phyloP scores from a whole-genome alignment of 1,140 invertebrate genomes.

The Drosophila tsacasi region DNA sequence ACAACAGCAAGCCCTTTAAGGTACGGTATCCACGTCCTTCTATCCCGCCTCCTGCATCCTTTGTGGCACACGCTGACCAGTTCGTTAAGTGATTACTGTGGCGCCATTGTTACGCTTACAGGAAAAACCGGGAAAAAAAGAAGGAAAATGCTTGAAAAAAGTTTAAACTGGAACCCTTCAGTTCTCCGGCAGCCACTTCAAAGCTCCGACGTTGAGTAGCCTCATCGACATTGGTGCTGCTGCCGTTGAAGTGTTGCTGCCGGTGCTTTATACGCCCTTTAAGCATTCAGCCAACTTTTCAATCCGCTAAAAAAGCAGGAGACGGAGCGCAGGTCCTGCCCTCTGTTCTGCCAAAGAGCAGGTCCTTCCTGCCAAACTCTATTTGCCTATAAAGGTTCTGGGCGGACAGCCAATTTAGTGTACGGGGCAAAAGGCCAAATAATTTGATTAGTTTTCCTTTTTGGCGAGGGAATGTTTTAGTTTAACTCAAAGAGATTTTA shows the following conservation, averaged over 20 bases:
- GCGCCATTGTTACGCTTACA: slow-evolving; percentile 41
- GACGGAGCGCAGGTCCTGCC: not conserved
- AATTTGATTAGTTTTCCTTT: slow-evolving; percentile 13
- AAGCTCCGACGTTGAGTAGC: slow-evolving; percentile 48
- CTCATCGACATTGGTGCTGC: slow-evolving; percentile 43
- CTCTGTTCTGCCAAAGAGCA: not conserved
- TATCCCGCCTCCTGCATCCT: not conserved
- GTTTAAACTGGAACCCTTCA: slow-evolving; percentile 15
- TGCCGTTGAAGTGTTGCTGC: slow-evolving; percentile 40
- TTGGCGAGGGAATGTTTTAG: not conserved
- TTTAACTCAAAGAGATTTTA: not conserved
- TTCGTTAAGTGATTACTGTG: slow-evolving; percentile 66
- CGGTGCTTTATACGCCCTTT: slow-evolving; percentile 48
- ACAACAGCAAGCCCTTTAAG: slow-evolving; percentile 78
- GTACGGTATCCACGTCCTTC: slow-evolving; percentile 37
- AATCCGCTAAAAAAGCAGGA: slow-evolving; percentile 21
- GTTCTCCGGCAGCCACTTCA: slow-evolving; percentile 38
- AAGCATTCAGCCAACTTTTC: slow-evolving; percentile 50
- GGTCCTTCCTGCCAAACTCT: slow-evolving; percentile 16
- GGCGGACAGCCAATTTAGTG: slow-evolving; percentile 14
- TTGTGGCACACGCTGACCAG: slow-evolving; percentile 30
- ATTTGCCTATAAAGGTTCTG: slow-evolving; percentile 17
- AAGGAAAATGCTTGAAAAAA: slow-evolving; percentile 21
- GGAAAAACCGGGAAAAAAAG: slow-evolving; percentile 8
- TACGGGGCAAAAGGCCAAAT: slow-evolving; percentile 6